Conservation (phyloP, 2,113 vertebrate species). For the Cepphus grylle region DNA sequence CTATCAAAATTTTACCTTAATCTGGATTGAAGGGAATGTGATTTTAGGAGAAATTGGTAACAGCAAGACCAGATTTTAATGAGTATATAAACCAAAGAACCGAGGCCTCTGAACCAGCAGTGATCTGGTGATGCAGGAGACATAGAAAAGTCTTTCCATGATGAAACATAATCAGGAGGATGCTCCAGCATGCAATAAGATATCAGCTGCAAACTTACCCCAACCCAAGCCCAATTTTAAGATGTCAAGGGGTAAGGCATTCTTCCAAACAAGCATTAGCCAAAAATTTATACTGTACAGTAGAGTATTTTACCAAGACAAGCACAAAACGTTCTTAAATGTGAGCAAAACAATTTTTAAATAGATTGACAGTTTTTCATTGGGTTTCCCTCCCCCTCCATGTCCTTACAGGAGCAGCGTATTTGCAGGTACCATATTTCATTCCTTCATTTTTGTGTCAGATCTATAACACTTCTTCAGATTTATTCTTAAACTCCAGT, state of each 20-base stretch:
- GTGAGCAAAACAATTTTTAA: neutral
- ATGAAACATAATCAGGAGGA: neutral
- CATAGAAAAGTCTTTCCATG: neutral
- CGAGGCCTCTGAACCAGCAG: neutral
- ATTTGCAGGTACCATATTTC: neutral
- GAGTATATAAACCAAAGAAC: neutral
- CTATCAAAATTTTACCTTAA: neutral
- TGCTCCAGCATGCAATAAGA: neutral
- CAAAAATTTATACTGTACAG: neutral
- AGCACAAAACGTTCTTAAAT: neutral
- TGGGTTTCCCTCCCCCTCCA: accelerated
- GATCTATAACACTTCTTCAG: neutral
- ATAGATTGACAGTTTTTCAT: neutral
- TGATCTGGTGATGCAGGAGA: neutral
- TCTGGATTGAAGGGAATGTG: neutral
- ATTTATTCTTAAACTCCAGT: neutral
- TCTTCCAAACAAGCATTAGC: neutral
- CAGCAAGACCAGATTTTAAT: neutral
- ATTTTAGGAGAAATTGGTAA: neutral
- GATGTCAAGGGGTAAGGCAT: neutral
- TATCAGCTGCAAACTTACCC: neutral
- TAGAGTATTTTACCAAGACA: neutral
- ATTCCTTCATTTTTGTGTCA: neutral
- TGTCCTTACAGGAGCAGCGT: neutral
- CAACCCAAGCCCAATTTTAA: neutral